A percentile compares a stretch with the other conserved stretches of the same genome.
Conservation (phyloP, 2,888 invertebrate genomes). For the Melieria picta region DNA sequence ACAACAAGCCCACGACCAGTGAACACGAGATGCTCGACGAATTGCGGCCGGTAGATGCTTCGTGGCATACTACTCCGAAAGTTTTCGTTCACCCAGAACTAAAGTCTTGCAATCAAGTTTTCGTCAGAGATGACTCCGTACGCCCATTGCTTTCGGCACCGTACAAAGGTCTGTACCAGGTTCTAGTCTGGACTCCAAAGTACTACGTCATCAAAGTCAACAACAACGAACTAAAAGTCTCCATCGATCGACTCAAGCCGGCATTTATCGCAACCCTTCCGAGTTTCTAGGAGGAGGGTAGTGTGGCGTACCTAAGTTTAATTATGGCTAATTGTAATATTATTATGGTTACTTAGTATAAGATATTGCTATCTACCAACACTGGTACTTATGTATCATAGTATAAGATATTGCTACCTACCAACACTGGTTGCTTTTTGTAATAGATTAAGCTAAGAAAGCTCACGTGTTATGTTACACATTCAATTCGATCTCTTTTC, state of each 20-base stretch:
- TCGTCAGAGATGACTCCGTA: conserved; percentile 42
- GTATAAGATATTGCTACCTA: too few relatives aligned
- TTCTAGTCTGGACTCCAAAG: conserved; percentile 30
- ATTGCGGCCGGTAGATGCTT: conserved; percentile 2
- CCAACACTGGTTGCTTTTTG: too few relatives aligned
- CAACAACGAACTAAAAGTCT: not conserved
- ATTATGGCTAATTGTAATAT: too few relatives aligned
- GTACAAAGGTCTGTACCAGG: conserved; percentile 43
- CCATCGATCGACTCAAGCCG: conserved; percentile 15
- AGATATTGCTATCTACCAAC: too few relatives aligned
- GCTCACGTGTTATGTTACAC: too few relatives aligned
- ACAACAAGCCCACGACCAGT: not conserved
- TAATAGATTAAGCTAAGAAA: too few relatives aligned
- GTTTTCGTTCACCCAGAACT: conserved; percentile 8
- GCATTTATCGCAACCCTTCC: conserved; percentile 4
- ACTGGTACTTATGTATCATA: too few relatives aligned
- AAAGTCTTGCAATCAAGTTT: conserved; percentile 39
- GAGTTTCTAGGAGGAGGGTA: conserved; percentile 17
- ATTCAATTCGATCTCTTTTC: too few relatives aligned
- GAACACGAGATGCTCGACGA: not conserved
- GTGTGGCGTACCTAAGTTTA: not conserved
- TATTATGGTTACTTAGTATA: too few relatives aligned
- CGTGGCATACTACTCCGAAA: conserved; percentile 2
- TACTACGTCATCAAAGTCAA: conserved; percentile 15
- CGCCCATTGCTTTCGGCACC: conserved; percentile 40